Percentiles rank a stretch among this genome's conserved stretches.
These are phyloP conservation scores for Volucella inflata DNA, from an alignment of 2,888 invertebrate genomes.

Conservation along the genomic window DNA sequence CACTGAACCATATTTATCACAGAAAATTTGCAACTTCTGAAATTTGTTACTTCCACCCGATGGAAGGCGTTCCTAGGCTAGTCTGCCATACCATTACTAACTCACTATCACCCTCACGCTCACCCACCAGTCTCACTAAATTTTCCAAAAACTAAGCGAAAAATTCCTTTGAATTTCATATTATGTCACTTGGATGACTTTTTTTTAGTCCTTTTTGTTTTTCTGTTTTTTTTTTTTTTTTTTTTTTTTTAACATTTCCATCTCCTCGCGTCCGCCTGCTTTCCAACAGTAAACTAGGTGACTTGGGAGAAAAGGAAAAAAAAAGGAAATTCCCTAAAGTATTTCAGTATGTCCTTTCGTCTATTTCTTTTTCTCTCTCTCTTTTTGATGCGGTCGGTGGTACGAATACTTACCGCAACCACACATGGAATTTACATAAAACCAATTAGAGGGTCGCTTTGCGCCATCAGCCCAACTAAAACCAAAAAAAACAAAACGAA, in stretches of 20 bases:
- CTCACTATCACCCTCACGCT: not conserved
- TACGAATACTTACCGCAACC: constrained; percentile 58
- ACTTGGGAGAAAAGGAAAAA: constrained; percentile 38
- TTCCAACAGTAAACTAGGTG: constrained; percentile 60
- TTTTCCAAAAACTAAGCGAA: constrained; percentile 63
- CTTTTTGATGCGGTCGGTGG: constrained; percentile 35
- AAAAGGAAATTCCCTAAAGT: constrained; percentile 36
- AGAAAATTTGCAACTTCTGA: constrained; percentile 69
- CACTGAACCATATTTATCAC: constrained; percentile 66
- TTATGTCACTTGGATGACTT: constrained; percentile 73
- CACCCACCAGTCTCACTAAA: constrained; percentile 15
- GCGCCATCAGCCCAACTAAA: constrained; percentile 32
- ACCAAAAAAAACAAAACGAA: constrained; percentile 6
- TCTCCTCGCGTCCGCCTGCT: constrained; percentile 16
- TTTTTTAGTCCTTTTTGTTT: constrained; percentile 33
- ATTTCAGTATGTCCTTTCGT: not conserved
- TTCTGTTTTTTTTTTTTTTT: constrained; percentile 6
- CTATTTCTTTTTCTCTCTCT: constrained; percentile 9
- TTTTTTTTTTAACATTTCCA: constrained; percentile 28
- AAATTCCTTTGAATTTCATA: constrained; percentile 74
- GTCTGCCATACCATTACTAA: not conserved
- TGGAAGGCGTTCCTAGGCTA: not conserved
- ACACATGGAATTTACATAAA: constrained; percentile 75
- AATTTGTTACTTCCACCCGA: constrained; percentile 10
- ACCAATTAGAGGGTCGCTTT: constrained; percentile 73